Conservation (phyloP, 2,113 vertebrate species). For the Petromus typicus region DNA sequence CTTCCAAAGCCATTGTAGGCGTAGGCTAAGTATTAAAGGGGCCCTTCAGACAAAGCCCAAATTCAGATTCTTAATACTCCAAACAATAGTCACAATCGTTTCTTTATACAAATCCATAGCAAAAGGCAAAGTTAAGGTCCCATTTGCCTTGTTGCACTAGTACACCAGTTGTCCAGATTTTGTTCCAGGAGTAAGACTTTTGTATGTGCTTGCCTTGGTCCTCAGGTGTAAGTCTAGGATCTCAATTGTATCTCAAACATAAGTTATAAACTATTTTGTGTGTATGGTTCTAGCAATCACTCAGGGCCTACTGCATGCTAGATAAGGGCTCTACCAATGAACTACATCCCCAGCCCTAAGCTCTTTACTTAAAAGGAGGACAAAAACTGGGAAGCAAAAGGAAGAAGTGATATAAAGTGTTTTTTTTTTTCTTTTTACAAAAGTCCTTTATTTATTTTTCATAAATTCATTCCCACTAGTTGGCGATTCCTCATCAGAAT, state of each 20-base stretch:
- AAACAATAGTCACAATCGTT: not conserved
- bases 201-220: not conserved
- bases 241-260: not conserved
- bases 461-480: slow-evolving; percentile 25
- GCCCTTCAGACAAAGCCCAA: not conserved
- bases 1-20: not conserved
- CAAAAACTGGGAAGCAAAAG: not conserved
- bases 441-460: not conserved
- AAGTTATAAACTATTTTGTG: not conserved
- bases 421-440: too few species aligned
- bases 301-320: not conserved
- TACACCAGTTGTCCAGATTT: slow-evolving; percentile 5
- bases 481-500: slow-evolving; percentile 37
- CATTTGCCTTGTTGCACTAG: not conserved
- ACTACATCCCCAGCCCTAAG: not conserved
- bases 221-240: not conserved
- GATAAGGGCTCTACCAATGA: not conserved
- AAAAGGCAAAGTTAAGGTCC: not conserved
- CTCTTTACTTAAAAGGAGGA: not conserved
- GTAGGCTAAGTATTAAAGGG: not conserved
- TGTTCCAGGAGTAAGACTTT: not conserved
- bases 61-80: slow-evolving; percentile 11
- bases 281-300: not conserved
- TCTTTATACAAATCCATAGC: slow-evolving; percentile 33
- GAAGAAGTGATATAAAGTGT: not conserved